These are phyloP conservation scores for Phalacrocorax brasilianus DNA, from an alignment of 2,113 vertebrate genomes.

Conservation along the genomic window DNA sequence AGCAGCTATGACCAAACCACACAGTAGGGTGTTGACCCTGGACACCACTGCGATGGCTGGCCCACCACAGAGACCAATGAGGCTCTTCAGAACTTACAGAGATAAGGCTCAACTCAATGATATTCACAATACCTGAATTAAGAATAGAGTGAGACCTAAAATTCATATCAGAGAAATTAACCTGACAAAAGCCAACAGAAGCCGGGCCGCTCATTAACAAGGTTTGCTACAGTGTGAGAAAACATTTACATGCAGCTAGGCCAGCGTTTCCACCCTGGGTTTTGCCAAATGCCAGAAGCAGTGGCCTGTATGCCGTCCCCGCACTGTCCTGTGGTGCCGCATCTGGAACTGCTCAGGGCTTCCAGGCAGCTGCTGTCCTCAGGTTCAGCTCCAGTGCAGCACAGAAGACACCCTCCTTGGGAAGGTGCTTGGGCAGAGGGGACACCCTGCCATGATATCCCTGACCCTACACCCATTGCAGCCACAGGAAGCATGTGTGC, in stretches of 20 bases:
- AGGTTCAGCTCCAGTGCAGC: background rate
- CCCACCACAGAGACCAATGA: background rate
- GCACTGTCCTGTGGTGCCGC: accelerated
- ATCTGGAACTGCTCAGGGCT: background rate
- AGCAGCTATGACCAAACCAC: background rate
- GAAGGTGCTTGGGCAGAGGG: background rate
- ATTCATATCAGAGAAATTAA: background rate
- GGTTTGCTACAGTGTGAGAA: background rate
- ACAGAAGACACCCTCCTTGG: accelerated
- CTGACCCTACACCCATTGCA: accelerated
- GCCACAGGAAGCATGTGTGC: accelerated
- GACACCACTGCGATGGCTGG: background rate
- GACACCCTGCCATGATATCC: accelerated
- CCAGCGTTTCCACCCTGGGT: background rate
- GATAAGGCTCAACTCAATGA: background rate
- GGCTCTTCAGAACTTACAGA: background rate
- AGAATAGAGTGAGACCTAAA: background rate
- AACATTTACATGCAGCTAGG: background rate
- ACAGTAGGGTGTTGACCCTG: background rate
- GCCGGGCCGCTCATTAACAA: background rate
- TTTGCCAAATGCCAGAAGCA: background rate
- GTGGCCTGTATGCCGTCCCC: background rate
- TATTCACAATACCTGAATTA: background rate
- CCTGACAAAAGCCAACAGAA: background rate
- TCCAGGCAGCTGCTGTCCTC: accelerated